Evolutionary conservation across 2,113 vertebrate species (phyloP), one percentile per base, ranked within the genome.

Genomic region (Loxodonta africana): DNA sequence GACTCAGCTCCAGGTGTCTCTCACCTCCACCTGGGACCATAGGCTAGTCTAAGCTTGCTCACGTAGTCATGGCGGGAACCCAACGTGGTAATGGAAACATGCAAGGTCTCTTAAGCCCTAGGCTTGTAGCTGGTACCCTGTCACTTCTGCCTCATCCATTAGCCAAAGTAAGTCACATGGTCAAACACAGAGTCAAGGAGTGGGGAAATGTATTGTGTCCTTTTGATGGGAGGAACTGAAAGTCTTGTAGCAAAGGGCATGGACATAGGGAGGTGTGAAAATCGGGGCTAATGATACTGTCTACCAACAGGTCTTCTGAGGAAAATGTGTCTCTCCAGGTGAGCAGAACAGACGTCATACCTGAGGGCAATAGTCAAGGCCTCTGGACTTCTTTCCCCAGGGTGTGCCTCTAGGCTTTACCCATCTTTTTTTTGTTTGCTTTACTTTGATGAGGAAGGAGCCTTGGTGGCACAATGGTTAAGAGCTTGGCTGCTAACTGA

Each of bases 221-320:
- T 57, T 57, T 41, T 10, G 65, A 48, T 60, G 69, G 25, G 63
- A 53, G 69, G 51, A 57, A 63, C 20, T 71, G 28, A 76, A 60
- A 85, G 23, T 53, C 57, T 10, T 5, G 2, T 51, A n/a, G 69
- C 41, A 82, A 51, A 92, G 41, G 60, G 20, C 11, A 28, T 2
- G 17, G 62, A 6, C 14, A 2, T 0, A 3, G 9, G 25, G 18
- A 65, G 20, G 11, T 67, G 25, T 30, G 3, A 18, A 23, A 71
- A 20, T 6, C 5, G 62, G 82, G 77, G 46, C 23, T 6, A 2
- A 0, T 33, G 51, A 28, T 4, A 57, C 23, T 8, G 0, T 48
- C 4, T 30, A 8, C 21, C 30, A 0, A 0, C 18, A 74, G 85
- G 7, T 10, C 65, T 9, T 67, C 65, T 30, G 65, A 67, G 28